Evolutionary conservation across 2,797 vertebrate genomes (phyloP).

Genomic region (Gallinago solitaria): DNA sequence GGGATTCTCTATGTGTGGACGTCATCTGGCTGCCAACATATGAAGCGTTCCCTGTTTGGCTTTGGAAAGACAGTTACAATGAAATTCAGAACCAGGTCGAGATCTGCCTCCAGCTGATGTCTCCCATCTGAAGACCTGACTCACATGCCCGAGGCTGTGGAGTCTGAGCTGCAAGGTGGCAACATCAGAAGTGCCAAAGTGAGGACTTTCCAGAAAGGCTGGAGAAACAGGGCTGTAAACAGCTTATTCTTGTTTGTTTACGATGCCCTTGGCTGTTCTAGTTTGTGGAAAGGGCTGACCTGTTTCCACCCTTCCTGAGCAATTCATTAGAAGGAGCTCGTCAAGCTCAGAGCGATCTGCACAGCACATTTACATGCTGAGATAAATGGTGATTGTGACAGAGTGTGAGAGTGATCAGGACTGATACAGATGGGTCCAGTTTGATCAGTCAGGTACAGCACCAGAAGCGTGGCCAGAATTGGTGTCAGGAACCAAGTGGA

Average conservation of each 20-base stretch:
- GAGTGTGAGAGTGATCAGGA: rapidly evolving
- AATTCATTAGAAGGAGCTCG: neutral
- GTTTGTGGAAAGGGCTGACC: neutral
- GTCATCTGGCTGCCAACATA: neutral
- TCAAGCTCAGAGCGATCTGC: neutral
- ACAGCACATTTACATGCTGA: neutral
- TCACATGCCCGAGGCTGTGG: neutral
- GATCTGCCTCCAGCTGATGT: neutral
- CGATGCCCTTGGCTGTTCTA: neutral
- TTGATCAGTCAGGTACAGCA: neutral
- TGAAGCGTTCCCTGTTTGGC: neutral
- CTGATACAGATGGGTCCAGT: neutral
- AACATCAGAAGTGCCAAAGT: neutral
- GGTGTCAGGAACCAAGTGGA: rapidly evolving
- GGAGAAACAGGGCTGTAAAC: neutral
- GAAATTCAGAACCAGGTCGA: neutral
- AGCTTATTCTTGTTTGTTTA: neutral
- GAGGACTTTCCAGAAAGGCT: neutral
- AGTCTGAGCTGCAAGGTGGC: neutral
- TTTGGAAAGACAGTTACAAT: neutral
- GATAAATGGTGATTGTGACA: neutral
- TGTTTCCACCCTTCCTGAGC: neutral
- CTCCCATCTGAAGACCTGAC: neutral
- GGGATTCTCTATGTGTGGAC: neutral
- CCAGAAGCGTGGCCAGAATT: neutral